phyloP scores from a whole-genome alignment of 1,140 invertebrate genomes.

The Pogonus chalceus region DNA sequence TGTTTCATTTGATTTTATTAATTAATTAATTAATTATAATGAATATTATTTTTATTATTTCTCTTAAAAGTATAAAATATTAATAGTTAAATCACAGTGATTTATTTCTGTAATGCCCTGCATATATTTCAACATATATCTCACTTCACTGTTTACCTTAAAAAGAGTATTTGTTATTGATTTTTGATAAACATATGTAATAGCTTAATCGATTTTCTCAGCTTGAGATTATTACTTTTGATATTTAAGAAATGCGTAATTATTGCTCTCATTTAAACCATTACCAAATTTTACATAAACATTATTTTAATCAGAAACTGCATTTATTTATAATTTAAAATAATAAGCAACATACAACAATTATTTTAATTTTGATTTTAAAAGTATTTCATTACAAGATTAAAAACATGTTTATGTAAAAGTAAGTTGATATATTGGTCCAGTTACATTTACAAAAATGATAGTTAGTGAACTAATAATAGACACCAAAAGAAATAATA shows the following conservation, averaged over 20 bases:
- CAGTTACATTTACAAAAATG: neutral
- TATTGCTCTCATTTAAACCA: slow-evolving; percentile 1
- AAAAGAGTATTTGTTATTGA: neutral
- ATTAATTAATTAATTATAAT: no score
- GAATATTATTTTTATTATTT: no score
- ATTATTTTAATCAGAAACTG: no score
- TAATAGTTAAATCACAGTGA: no score
- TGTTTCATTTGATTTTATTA: no score
- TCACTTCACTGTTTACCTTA: neutral
- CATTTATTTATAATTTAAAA: no score
- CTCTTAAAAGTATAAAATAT: no score
- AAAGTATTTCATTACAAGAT: no score
- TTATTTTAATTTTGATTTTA: no score
- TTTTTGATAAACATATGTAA: neutral
- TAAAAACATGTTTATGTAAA: no score
- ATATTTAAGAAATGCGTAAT: neutral
- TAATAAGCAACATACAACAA: no score
- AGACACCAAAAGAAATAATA: neutral
- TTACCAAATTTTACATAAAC: no score
- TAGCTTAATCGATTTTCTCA: neutral
- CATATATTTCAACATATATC: neutral
- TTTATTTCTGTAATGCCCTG: neutral
- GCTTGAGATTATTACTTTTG: slow-evolving; percentile 1
- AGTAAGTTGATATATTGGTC: neutral
- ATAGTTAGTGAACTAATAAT: neutral